Evolutionary conservation across 2,888 invertebrate species (phyloP).

Genomic region (Orgyia antiqua): DNA sequence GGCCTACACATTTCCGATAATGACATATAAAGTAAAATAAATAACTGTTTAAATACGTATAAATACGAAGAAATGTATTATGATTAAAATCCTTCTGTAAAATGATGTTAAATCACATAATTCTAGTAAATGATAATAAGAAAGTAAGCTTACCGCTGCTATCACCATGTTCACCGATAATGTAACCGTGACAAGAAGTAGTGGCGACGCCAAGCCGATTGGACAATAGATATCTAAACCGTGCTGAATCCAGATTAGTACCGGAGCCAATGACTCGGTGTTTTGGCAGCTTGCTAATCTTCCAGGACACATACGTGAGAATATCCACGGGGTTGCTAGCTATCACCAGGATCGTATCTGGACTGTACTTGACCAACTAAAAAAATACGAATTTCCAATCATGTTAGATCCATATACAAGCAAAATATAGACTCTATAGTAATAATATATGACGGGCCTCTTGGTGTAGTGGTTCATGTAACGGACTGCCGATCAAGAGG

Average conservation of each 20-base stretch:
- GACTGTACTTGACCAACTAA: conserved; percentile 88
- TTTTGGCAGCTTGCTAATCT: conserved; percentile 91
- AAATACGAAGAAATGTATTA: too few relatives aligned
- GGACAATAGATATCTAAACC: conserved; percentile 92
- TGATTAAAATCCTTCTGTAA: too few relatives aligned
- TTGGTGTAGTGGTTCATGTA: too few relatives aligned
- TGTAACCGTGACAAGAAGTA: conserved; percentile 93
- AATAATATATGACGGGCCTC: too few relatives aligned
- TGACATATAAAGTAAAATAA: too few relatives aligned
- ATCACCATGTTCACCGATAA: conserved; percentile 97
- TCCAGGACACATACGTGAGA: conserved; percentile 96
- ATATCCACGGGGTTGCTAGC: conserved; percentile 97
- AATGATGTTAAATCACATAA: too few relatives aligned
- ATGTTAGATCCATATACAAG: not conserved
- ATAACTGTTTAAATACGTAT: too few relatives aligned
- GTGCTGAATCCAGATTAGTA: conserved; percentile 94
- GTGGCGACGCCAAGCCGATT: conserved; percentile 89
- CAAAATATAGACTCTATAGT: too few relatives aligned
- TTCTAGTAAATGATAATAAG: too few relatives aligned
- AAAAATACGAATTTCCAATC: conserved; percentile 1
- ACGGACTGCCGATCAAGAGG: too few relatives aligned
- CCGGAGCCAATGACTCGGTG: conserved; percentile 94
- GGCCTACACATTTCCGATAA: too few relatives aligned
- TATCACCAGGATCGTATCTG: conserved; percentile 89
- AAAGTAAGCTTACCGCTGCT: conserved; percentile 88